These are phyloP conservation scores for Zele albiditarsus DNA, from an alignment of 2,888 invertebrate genomes.

Conservation along the genomic window DNA sequence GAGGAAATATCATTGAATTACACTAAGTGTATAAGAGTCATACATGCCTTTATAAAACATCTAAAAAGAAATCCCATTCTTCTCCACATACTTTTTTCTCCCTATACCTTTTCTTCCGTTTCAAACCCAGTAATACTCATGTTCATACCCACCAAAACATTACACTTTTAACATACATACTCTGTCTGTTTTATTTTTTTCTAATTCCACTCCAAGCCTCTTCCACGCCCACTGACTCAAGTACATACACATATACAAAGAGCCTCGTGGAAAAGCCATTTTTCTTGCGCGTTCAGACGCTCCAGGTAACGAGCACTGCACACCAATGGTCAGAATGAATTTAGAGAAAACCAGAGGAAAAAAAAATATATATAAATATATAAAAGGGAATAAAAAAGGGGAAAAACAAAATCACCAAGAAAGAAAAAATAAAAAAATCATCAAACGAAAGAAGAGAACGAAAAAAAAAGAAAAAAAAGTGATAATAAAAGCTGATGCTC, in stretches of 20 bases:
- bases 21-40: background rate
- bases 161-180: no score
- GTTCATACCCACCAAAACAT: background rate
- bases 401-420: background rate
- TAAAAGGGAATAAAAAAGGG: background rate
- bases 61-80: background rate
- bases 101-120: background rate
- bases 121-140: background rate
- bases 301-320: constrained; percentile 5
- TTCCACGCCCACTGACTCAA: constrained; percentile 8
- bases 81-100: background rate
- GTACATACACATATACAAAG: background rate
- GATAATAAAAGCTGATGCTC: constrained; percentile 1
- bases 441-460: background rate
- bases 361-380: background rate
- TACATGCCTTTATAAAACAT: background rate
- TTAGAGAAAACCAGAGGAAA: background rate
- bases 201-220: background rate
- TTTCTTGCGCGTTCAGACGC: constrained; percentile 9
- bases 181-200: background rate
- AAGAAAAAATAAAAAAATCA: background rate
- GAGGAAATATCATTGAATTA: background rate
- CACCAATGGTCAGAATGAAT: constrained; percentile 7
- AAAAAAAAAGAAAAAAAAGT: background rate
- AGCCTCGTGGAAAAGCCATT: constrained; percentile 18